Evolutionary conservation across 1,140 invertebrate species (phyloP), one percentile per base, ranked within the genome.

Genomic region (Vollenhovia emeryi): DNA sequence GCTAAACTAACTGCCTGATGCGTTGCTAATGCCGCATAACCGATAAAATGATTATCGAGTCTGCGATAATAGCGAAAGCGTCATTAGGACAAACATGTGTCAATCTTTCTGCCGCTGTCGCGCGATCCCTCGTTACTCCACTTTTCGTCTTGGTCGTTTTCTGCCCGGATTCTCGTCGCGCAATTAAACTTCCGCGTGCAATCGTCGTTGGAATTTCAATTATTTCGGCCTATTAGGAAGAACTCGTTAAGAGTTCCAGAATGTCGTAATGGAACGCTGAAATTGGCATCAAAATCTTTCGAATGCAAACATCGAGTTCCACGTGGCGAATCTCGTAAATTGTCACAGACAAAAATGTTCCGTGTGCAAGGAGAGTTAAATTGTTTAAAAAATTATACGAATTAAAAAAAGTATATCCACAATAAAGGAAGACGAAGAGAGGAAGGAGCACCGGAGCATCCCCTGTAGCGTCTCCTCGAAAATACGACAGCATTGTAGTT

Each of bases 41-140:
- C 60, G 62, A 79, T 68, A 79, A 79, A 33, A 68, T 43, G 74
- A 48, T 52, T 36, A 33, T 40, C 13, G 24, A 43, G 55, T 30
- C 36, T 21, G 7, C 18, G 24, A 1, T 30, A 43, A 40, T 60
- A 27, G 30, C 27, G 43, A 50, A 43, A 79, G 45, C 43, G 13
- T n/a, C 43, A 79, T 79, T 68, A 79, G 15, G 30, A 33, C 7
- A 27, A 78, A 48, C n/a, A n/a, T 48, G 24, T 78, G n/a, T 64
- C n/a, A 33, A 79, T 50, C 13, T 79, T 18, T n/a, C 21, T 64
- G 2, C 9, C 24, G 21, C 9, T 57, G 5, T 30, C 33, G 15
- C 24, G 4, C 5, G 0, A 2, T 43, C 40, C 4, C 7, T n/a
- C 57, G 21, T 71, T 79, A 40, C 62, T 52, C 15, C 27, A 21